Percentiles rank a stretch among this genome's conserved stretches.
These are phyloP conservation scores for Episyrphus balteatus DNA, from an alignment of 1,140 invertebrate genomes.

Conservation along the genomic window DNA sequence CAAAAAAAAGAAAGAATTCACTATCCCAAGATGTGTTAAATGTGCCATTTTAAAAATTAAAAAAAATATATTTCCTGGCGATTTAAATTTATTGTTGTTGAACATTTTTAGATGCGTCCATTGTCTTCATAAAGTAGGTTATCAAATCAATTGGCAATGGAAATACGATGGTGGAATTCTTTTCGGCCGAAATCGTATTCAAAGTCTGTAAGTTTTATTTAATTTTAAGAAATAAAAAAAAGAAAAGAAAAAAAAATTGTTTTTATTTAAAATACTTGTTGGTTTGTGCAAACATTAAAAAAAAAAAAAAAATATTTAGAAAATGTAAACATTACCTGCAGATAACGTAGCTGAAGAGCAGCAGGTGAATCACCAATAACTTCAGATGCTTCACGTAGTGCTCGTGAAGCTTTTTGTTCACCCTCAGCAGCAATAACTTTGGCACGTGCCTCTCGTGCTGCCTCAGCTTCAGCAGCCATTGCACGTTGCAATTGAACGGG, in stretches of 20 bases:
- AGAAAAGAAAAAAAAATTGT: neutral
- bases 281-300: neutral
- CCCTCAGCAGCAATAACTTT: conserved; percentile 77
- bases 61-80: neutral
- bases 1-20: no score
- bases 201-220: conserved; percentile 53
- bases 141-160: conserved; percentile 88
- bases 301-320: neutral
- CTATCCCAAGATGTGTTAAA: neutral
- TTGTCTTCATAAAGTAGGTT: conserved; percentile 55
- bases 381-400: conserved; percentile 83
- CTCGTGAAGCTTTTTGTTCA: conserved; percentile 81
- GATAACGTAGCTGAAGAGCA: conserved; percentile 57
- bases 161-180: conserved; percentile 97
- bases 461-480: conserved; percentile 87
- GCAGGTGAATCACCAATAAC: conserved; percentile 85
- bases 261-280: no score
- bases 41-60: neutral
- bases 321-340: conserved; percentile 21
- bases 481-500: conserved; percentile 80
- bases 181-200: conserved; percentile 91
- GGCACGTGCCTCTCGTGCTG: conserved; percentile 65
- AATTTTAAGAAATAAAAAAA: neutral
- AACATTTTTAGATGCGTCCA: conserved; percentile 12
- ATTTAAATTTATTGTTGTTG: conserved; percentile 4